Base-by-base conservation (phyloP, 1,140 invertebrate genomes). In the Delia radicum region DNA sequence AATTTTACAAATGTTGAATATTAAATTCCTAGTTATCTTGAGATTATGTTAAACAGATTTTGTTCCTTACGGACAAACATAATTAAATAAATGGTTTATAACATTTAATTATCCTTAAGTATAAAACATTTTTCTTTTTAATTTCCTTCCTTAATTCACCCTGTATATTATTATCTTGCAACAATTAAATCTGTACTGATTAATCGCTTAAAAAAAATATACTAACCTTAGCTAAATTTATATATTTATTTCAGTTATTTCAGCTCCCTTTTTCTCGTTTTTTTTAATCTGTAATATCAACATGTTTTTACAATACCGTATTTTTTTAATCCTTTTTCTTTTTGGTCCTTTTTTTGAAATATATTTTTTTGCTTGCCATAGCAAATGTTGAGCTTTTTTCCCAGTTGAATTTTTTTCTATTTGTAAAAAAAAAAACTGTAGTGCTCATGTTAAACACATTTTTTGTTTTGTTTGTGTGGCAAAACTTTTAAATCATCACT, bases 401-500 rank as follows among this genome's bases (percentile, higher is more conserved):
- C 8, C 21, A n/a, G 21, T 55, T 21, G 29, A 24, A 31, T 37
- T 24, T 33, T 69, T 37, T 37, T 69, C 29, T 69, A 65, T 65
- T 65, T 69, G 65, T 8, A 21, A 10, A 5, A 31, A 31, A 8
- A 67, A 21, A 67, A 29, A 67, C n/a, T 67, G 42, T 67, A 18
- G 27, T 31, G n/a, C 21, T 67, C 29, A 67, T 31, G 29, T 67
- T 67, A 31, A 67, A 31, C 3, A n/a, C 28, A 31, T 67, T 69
- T 69, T 69, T 31, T 37, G 37, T 69, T 69, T 71, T 75, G 63
- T 75, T 75, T 75, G 74, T 42, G 74, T 69, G 74, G 74, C 63
- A 55, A 71, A 75, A 75, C 61, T 75, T 75, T 75, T 75, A 75
- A 62, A 71, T 75, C 74, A 75, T 75, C 74, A 55, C 26, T 37